Evolutionary conservation across 2,113 vertebrate genomes (phyloP).

Genomic region (Pseudolaguvia tuberculata): DNA sequence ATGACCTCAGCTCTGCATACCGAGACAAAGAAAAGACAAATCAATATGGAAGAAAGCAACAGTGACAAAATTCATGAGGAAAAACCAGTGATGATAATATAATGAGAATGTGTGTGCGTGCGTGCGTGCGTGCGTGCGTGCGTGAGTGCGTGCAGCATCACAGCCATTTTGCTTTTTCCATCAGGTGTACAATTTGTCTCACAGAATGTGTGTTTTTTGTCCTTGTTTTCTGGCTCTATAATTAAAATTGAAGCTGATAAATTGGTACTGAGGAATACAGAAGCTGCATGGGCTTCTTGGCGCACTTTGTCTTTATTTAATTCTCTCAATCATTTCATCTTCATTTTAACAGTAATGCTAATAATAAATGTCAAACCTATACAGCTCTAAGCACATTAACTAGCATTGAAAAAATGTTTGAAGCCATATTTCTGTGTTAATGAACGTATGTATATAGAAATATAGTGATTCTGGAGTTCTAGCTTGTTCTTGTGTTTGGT

Average conservation of each 20-base stretch:
- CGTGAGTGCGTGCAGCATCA: slow-evolving; percentile 10
- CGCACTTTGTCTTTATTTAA: neutral
- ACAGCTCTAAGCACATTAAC: neutral
- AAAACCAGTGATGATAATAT: neutral
- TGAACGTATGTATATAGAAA: slow-evolving; percentile 21
- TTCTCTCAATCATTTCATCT: neutral
- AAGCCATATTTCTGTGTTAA: slow-evolving; percentile 38
- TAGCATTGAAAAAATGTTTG: neutral
- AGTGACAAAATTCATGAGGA: neutral
- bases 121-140: slow-evolving; percentile 22
- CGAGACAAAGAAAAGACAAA: neutral
- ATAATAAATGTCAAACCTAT: neutral
- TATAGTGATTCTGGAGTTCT: slow-evolving; percentile 2
- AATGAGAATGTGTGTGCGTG: slow-evolving; percentile 4
- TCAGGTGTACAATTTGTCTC: slow-evolving; percentile 25
- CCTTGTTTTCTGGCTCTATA: slow-evolving; percentile 16
- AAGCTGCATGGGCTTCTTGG: neutral
- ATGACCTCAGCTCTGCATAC: slow-evolving; percentile 10
- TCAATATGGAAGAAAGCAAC: neutral
- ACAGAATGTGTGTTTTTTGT: no score
- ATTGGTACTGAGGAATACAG: neutral
- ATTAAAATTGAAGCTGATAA: slow-evolving; percentile 9
- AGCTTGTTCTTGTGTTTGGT: slow-evolving; percentile 10
- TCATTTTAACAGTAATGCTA: neutral
- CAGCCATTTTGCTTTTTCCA: slow-evolving; percentile 3